phyloP scores from a whole-genome alignment of 64 coral and sea anemone genomes.

The Cladopsammia gracilis region DNA sequence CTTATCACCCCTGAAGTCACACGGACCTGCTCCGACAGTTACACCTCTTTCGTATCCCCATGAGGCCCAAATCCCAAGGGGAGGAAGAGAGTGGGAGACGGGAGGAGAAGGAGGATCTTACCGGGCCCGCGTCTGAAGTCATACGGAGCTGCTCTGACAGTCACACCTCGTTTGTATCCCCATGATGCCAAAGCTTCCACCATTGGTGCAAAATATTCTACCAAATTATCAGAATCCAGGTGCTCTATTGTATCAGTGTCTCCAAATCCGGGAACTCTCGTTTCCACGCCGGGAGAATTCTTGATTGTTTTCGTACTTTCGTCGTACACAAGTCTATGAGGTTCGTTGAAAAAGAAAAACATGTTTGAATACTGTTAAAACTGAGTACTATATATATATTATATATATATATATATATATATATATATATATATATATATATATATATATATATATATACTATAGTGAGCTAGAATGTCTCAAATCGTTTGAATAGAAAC shows the following conservation, averaged over 20 bases:
- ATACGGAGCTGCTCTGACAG: constrained; percentile 87
- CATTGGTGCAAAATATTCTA: constrained; percentile 79
- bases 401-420: too few relatives aligned
- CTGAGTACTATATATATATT: background rate
- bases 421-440: too few relatives aligned
- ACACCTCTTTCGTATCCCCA: too few relatives aligned
- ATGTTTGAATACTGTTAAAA: background rate
- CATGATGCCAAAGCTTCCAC: constrained; percentile 32
- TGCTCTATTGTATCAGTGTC: constrained; percentile 84
- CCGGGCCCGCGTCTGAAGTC: constrained; percentile 91
- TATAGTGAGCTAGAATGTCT: too few relatives aligned
- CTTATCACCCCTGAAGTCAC: too few relatives aligned
- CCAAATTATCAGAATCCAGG: constrained; percentile 60
- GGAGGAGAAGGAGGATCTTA: background rate
- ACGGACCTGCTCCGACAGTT: too few relatives aligned
- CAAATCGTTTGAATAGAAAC: too few relatives aligned
- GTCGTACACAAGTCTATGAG: constrained; percentile 78
- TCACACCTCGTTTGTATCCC: constrained; percentile 80
- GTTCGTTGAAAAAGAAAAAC: background rate
- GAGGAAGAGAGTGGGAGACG: too few relatives aligned
- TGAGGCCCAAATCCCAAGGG: too few relatives aligned
- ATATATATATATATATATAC: too few relatives aligned
- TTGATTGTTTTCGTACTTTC: constrained; percentile 60
- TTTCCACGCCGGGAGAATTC: constrained; percentile 85
- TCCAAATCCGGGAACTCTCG: constrained; percentile 86